phyloP scores from a whole-genome alignment of 2,797 vertebrate species.

The Darevskia nairensis region DNA sequence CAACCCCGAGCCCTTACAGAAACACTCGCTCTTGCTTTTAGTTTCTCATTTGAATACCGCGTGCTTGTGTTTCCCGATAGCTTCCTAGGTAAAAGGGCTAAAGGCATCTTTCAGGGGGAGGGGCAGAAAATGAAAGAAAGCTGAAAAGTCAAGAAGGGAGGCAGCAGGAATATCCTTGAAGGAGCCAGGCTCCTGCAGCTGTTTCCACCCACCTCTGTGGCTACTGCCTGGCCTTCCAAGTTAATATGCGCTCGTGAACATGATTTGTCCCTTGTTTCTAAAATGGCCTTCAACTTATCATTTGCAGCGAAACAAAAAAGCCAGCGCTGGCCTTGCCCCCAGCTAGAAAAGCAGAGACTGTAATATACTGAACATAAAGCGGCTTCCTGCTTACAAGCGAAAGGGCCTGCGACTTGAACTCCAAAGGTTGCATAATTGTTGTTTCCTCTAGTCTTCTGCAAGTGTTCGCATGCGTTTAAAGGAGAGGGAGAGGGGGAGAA shows the following conservation, averaged over 20 bases:
- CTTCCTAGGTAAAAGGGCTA: neutral
- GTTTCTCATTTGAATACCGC: neutral
- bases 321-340: slow-evolving; percentile 53
- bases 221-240: neutral
- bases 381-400: slow-evolving; percentile 42
- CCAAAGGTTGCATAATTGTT: slow-evolving; percentile 66
- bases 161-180: neutral
- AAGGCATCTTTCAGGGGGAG: neutral
- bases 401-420: slow-evolving; percentile 46
- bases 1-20: too few relatives aligned
- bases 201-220: too few relatives aligned
- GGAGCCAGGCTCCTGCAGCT: too few relatives aligned
- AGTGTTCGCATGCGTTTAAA: slow-evolving; percentile 48
- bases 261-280: neutral
- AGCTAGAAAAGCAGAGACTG: slow-evolving; percentile 48
- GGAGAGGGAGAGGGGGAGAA: neutral
- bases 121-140: neutral
- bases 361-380: slow-evolving; percentile 31
- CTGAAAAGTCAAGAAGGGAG: neutral
- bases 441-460: slow-evolving; percentile 63
- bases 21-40: neutral
- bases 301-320: slow-evolving; percentile 51
- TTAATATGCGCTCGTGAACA: neutral
- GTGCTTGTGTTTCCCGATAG: neutral
- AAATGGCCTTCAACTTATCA: slow-evolving; percentile 37